Percentiles rank a stretch among this genome's conserved stretches.
Conservation (phyloP, 2,113 vertebrate species). For the Pao palembangensis region DNA sequence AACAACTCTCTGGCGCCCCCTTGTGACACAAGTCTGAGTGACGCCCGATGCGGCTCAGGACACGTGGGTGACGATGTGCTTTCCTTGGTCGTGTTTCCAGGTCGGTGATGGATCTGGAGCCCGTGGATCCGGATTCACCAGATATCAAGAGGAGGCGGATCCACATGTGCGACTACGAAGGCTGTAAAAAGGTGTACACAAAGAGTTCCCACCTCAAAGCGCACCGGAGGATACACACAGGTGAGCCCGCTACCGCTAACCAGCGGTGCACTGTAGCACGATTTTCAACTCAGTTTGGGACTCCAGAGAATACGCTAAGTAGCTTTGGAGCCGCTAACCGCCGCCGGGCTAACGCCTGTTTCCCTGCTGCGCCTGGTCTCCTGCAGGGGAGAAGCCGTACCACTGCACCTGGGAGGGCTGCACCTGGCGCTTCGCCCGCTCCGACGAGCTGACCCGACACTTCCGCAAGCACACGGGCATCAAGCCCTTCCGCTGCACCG, state of each 20-base stretch:
- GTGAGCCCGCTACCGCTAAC: slow-evolving; percentile 53
- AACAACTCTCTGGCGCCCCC: slow-evolving; percentile 29
- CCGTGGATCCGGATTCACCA: slow-evolving; percentile 78
- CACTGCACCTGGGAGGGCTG: slow-evolving; percentile 97
- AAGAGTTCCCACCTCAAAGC: slow-evolving; percentile 98
- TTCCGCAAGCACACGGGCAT: slow-evolving; percentile 98
- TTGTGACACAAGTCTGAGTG: background rate
- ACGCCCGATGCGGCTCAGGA: background rate
- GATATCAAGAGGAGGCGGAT: slow-evolving; percentile 91
- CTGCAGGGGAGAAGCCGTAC: slow-evolving; percentile 93
- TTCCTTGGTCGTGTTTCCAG: slow-evolving; percentile 41
- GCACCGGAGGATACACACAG: slow-evolving; percentile 94
- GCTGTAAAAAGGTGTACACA: slow-evolving; percentile 97
- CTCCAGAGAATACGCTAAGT: no score
- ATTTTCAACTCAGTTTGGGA: no score
- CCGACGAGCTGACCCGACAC: slow-evolving; percentile 93
- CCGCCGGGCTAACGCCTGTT: background rate
- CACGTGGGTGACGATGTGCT: no score
- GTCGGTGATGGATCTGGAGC: slow-evolving; percentile 73
- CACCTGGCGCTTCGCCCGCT: slow-evolving; percentile 93
- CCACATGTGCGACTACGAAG: slow-evolving; percentile 96
- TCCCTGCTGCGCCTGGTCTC: background rate
- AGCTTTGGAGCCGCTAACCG: no score
- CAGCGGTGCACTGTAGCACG: no score
- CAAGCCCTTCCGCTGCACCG: slow-evolving; percentile 95